phyloP scores from a whole-genome alignment of 2,888 invertebrate species.

The Sarcophaga variegata region DNA sequence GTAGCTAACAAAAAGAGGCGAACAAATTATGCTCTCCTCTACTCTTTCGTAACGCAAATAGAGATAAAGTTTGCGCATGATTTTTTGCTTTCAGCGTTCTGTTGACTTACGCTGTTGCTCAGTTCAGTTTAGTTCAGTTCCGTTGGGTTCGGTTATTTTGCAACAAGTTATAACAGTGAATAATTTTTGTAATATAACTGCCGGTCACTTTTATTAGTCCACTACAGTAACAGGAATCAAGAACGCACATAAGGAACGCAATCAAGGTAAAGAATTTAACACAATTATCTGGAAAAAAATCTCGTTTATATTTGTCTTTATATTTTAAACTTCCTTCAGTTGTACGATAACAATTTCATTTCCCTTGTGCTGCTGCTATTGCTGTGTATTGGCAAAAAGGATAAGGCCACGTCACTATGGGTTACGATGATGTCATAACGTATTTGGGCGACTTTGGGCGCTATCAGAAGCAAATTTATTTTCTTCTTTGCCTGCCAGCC shows the following conservation, averaged over 20 bases:
- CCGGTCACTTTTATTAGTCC: constrained; percentile 30
- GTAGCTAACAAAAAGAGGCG: neutral
- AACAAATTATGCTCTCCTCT: neutral
- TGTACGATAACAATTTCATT: constrained; percentile 31
- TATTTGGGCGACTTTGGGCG: constrained; percentile 88
- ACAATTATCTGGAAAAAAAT: constrained; percentile 31
- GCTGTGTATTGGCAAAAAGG: constrained; percentile 55
- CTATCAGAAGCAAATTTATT: constrained; percentile 87
- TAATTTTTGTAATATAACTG: constrained; percentile 31
- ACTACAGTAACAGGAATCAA: constrained; percentile 17
- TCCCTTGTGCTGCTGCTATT: constrained; percentile 24
- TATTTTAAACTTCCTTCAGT: constrained; percentile 1
- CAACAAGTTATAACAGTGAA: constrained; percentile 66
- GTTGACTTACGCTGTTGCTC: constrained; percentile 21
- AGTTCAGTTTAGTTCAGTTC: neutral
- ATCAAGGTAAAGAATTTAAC: constrained; percentile 34
- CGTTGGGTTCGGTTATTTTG: constrained; percentile 40
- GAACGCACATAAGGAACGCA: constrained; percentile 11
- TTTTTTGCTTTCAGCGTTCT: constrained; percentile 38
- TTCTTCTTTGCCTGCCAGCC: constrained; percentile 87
- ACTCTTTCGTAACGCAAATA: neutral
- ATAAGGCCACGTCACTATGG: constrained; percentile 82
- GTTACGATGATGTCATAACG: constrained; percentile 87
- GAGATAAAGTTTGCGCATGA: constrained; percentile 59
- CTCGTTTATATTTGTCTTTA: constrained; percentile 21